Base-by-base conservation (phyloP, 2,113 vertebrate species). In the Perognathus longimembris region DNA sequence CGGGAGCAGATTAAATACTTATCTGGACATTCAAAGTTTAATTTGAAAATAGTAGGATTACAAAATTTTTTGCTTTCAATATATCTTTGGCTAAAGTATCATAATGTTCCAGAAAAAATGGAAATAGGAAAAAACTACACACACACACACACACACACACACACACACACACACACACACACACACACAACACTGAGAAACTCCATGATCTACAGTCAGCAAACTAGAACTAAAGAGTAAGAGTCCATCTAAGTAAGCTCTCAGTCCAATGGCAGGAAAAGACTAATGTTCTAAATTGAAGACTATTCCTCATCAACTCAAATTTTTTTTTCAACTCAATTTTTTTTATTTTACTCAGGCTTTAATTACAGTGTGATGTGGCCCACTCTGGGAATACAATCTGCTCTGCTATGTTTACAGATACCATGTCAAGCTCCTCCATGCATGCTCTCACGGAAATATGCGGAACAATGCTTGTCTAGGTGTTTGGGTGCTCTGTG, bases 11-110 rank as follows among this genome's bases (percentile, higher is more conserved):
- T 67, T 71, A 42, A 90, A 57, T 81, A 82, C 40, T 70, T 71
- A 15, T 42, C 17, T 84, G 24, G 26, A 7, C 22, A 85, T 85
- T 91, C 82, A 75, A 89, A 93, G 88, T 61, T 74, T 66, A 90
- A 89, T 82, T 50, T 86, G 78, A 81, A 85, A 3, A 20, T 11
- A 83, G 21, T 1, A 54, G 30, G 5, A 34, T 70, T 64, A 89
- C n/a, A 12, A 66, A 86, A 87, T 34, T 4, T 22, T 94, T 88
- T 34, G 34, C 67, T 94, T 74, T 66, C 18, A n/a, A 85, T 67
- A 89, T 69, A 26, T 78, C 38, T 74, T 78, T 69, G 38, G 26
- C 22, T 28, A 90, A 59, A 61, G 1, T n/a, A 15, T 30, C 17
- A 34, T 63, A 11, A 28, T 34, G 14, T 32, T 85, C 15, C 54